Evolutionary conservation across 2,113 vertebrate genomes (phyloP).

Genomic region (Eolophus roseicapilla): DNA sequence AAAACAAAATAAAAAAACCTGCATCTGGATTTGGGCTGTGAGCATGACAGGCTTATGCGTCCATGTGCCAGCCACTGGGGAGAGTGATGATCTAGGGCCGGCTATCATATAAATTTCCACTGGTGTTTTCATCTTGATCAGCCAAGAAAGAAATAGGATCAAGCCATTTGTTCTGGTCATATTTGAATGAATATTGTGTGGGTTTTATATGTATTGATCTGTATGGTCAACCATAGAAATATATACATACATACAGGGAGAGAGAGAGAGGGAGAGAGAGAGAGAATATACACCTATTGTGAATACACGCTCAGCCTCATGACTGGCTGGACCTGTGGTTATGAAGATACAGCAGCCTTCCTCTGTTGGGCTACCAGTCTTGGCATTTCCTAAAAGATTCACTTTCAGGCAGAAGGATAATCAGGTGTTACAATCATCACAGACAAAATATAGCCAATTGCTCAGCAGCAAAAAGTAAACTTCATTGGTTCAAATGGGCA

Average conservation of each 20-base stretch:
- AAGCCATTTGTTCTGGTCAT: not conserved
- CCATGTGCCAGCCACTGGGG: not conserved
- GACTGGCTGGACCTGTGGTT: not conserved
- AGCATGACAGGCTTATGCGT: not conserved
- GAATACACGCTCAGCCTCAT: not conserved
- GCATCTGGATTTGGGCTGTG: not conserved
- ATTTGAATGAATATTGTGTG: not conserved
- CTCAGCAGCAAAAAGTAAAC: not conserved
- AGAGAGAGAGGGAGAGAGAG: not conserved
- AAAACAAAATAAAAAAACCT: not conserved
- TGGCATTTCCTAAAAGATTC: not conserved
- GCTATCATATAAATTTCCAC: accelerated
- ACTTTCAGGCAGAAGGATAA: not conserved
- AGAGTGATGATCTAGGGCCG: not conserved
- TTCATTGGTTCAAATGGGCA: not conserved
- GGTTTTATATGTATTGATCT: not conserved
- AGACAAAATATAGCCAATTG: not conserved
- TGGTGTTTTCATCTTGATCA: not conserved
- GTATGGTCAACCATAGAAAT: not conserved
- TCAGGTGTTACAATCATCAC: not conserved
- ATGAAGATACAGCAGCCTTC: not conserved
- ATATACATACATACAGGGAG: not conserved
- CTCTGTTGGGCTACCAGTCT: not conserved
- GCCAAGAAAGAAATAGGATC: not conserved
- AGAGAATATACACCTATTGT: not conserved